Evolutionary conservation across 2,113 vertebrate genomes (phyloP).

Genomic region (Platycercus adscitus): DNA sequence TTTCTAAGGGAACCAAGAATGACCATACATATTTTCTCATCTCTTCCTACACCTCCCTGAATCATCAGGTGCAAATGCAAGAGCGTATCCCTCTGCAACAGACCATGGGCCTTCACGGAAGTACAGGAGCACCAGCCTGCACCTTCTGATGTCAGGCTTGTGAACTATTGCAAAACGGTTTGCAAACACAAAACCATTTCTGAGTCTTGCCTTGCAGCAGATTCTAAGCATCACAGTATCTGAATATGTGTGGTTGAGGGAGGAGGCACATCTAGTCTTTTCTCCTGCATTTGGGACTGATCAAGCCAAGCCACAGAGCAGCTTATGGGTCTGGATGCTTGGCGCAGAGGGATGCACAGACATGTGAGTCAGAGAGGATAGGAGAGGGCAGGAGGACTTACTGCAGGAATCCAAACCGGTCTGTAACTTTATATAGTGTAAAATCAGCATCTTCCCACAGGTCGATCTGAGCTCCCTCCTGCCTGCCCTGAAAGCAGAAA

Average conservation of each 20-base stretch:
- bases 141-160: background rate
- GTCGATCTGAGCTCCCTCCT: slow-evolving; percentile 83
- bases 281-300: background rate
- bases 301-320: background rate
- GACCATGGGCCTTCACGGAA: rapidly evolving
- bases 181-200: background rate
- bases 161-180: background rate
- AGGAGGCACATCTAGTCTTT: background rate
- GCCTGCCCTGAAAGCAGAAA: slow-evolving; percentile 78
- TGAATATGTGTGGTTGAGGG: background rate
- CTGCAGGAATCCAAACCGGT: slow-evolving; percentile 90
- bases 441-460: slow-evolving; percentile 89
- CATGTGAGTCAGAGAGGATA: background rate
- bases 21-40: background rate
- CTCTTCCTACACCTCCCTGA: background rate
- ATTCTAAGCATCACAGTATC: background rate
- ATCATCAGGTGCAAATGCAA: background rate
- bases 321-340: background rate
- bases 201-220: background rate
- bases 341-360: background rate
- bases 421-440: slow-evolving; percentile 85
- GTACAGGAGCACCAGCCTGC: background rate
- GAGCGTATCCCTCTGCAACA: background rate
- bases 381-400: slow-evolving; percentile 68
- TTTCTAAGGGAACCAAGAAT: background rate